A percentile compares a stretch with the other conserved stretches of the same genome.
Conservation (phyloP, 53 echinoderm and acorn worm species). For the Holothuria leucospilota region DNA sequence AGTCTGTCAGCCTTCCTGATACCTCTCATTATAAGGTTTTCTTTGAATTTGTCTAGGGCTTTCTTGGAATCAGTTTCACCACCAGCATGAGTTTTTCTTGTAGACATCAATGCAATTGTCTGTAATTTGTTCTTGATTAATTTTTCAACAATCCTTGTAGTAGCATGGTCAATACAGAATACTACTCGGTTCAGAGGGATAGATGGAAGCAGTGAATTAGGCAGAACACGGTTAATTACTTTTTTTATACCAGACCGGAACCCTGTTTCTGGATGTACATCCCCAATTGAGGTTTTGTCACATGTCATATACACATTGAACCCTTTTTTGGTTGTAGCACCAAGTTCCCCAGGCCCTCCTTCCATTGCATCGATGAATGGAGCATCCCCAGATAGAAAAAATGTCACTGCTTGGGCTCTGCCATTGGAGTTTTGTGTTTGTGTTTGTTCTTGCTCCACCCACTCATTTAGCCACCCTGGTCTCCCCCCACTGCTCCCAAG, state of each 20-base stretch:
- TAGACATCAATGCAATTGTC: background rate
- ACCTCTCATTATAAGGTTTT: background rate
- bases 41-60: background rate
- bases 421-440: no score
- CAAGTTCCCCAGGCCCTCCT: conserved; percentile 15
- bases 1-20: background rate
- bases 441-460: background rate
- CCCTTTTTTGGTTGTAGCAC: background rate
- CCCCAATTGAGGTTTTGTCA: background rate
- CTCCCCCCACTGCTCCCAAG: background rate
- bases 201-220: background rate
- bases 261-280: background rate
- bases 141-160: conserved; percentile 41
- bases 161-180: conserved; percentile 47
- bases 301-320: conserved; percentile 7
- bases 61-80: background rate
- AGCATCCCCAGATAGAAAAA: conserved; percentile 25
- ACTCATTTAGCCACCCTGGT: background rate
- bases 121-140: background rate
- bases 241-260: background rate
- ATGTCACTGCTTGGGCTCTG: background rate
- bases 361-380: conserved; percentile 40
- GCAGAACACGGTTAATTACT: background rate
- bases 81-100: background rate
- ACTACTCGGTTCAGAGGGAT: conserved; percentile 7